Evolutionary conservation across 2,888 invertebrate species (phyloP).

Genomic region (Clusia tigrina): DNA sequence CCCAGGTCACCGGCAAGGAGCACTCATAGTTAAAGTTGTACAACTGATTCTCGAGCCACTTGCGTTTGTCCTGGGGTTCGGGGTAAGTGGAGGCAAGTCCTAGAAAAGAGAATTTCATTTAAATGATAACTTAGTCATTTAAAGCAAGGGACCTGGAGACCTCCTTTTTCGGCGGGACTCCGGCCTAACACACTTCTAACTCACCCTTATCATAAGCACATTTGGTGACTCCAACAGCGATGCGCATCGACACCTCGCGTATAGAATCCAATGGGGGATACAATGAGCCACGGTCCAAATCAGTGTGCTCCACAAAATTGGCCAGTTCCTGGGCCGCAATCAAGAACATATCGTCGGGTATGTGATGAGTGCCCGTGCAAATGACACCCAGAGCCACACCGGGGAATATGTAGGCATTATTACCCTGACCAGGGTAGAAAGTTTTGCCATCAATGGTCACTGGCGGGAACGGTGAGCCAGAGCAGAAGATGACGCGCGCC

Average conservation of each 20-base stretch:
- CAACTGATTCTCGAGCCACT: constrained; percentile 77
- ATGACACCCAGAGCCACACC: constrained; percentile 95
- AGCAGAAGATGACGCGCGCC: constrained; percentile 94
- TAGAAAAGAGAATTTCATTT: constrained; percentile 54
- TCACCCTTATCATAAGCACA: constrained; percentile 89
- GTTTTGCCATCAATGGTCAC: constrained; percentile 81
- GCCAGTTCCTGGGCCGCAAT: constrained; percentile 90
- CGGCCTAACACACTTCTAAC: constrained; percentile 17
- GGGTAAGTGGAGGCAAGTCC: constrained; percentile 87
- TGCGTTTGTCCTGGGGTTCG: constrained; percentile 78
- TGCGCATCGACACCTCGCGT: constrained; percentile 86
- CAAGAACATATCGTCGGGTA: constrained; percentile 92
- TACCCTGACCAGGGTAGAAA: constrained; percentile 93
- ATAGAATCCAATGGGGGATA: constrained; percentile 90
- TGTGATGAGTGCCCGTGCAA: constrained; percentile 89
- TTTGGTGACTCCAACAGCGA: constrained; percentile 86
- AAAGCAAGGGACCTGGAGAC: neutral
- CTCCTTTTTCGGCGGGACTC: neutral
- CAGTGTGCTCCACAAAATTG: constrained; percentile 81
- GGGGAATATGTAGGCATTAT: constrained; percentile 97
- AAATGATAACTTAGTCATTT: neutral
- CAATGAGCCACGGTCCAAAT: constrained; percentile 85
- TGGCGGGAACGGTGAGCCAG: constrained; percentile 94
- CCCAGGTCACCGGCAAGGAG: constrained; percentile 76
- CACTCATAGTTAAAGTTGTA: constrained; percentile 82